Evolutionary conservation across 1,140 invertebrate species (phyloP).

Genomic region (Hyles vespertilio): DNA sequence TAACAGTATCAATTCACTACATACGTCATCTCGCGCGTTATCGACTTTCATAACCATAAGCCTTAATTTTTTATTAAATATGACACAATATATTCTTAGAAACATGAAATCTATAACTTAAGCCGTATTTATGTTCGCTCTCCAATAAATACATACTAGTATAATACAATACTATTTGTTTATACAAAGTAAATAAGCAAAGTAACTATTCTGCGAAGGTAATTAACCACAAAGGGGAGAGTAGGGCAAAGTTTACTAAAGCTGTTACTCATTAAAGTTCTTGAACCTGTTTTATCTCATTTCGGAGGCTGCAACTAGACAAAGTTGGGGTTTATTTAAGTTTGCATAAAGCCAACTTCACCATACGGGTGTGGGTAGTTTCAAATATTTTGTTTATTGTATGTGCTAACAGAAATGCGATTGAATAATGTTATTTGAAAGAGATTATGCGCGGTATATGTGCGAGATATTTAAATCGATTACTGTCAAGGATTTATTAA

Average conservation of each 20-base stretch:
- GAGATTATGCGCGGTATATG: too few relatives aligned
- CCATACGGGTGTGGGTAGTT: constrained; percentile 22
- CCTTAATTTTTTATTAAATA: too few relatives aligned
- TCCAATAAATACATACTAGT: too few relatives aligned
- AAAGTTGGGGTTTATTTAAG: constrained; percentile 35
- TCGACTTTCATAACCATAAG: too few relatives aligned
- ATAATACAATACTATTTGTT: constrained; percentile 2
- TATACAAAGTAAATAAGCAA: constrained; percentile 6
- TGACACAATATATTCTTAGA: too few relatives aligned
- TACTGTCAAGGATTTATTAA: too few relatives aligned
- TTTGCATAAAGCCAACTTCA: constrained; percentile 31
- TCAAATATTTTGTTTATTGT: constrained; percentile 24
- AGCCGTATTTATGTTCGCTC: too few relatives aligned
- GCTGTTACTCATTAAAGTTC: constrained; percentile 51
- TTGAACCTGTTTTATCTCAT: constrained; percentile 54
- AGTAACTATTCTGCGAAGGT: constrained; percentile 23
- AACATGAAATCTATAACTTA: too few relatives aligned
- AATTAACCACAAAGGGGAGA: constrained; percentile 40
- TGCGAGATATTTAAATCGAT: too few relatives aligned
- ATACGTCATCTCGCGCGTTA: too few relatives aligned
- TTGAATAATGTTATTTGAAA: too few relatives aligned
- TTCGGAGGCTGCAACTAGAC: constrained; percentile 38
- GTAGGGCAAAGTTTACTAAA: constrained; percentile 39
- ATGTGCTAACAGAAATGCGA: not conserved
- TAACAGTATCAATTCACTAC: too few relatives aligned